phyloP scores from a whole-genome alignment of 2,888 invertebrate genomes.

The Sepioteuthis lessoniana region DNA sequence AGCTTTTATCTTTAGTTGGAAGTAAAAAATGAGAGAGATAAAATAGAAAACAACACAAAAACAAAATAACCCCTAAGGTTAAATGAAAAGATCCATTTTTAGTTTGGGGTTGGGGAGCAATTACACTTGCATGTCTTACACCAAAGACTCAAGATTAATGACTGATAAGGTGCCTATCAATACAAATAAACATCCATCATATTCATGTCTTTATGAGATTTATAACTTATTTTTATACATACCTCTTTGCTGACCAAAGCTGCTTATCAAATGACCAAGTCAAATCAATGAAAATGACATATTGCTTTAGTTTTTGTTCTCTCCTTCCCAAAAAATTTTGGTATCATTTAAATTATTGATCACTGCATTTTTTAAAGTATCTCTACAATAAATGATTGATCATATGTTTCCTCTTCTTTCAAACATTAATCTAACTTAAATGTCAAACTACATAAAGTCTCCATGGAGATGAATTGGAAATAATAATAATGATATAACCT shows the following conservation, averaged over 20 bases:
- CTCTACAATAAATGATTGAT: neutral
- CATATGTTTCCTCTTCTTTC: neutral
- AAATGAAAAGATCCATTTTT: neutral
- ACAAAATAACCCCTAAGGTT: neutral
- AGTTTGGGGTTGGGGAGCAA: neutral
- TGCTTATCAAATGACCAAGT: conserved; percentile 5
- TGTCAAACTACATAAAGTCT: too few species aligned
- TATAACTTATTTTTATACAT: neutral
- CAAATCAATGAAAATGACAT: neutral
- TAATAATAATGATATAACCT: too few species aligned
- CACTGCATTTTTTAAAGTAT: neutral
- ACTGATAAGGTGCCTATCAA: neutral
- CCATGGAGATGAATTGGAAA: too few species aligned
- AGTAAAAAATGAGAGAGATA: neutral
- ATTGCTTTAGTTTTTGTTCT: neutral
- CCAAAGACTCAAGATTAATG: neutral
- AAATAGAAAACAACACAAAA: neutral
- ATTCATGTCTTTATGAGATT: neutral
- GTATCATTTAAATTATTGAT: conserved; percentile 33
- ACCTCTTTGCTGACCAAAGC: neutral
- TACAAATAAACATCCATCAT: neutral
- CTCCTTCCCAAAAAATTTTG: neutral
- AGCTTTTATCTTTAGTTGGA: neutral
- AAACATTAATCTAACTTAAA: neutral
- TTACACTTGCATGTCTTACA: too few species aligned